Evolutionary conservation across 2,888 invertebrate species (phyloP), one percentile per base, ranked within the genome.

Genomic region (Leptinotarsa tumamoca): DNA sequence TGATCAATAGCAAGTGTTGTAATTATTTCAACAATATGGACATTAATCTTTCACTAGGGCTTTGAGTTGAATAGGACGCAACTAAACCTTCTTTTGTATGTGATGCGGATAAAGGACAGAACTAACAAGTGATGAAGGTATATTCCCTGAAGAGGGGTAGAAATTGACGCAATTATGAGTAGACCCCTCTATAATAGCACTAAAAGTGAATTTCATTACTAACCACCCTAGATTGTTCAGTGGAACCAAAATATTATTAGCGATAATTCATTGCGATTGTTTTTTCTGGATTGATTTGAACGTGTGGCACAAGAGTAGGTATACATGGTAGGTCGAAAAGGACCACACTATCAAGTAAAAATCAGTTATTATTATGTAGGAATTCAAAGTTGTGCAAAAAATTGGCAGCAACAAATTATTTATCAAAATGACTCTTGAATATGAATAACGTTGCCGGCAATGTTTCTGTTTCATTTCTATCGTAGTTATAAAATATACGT

Each of bases 91-190:
- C 80, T 78, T 81, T 80, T 82, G 79, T 80, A 69, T 78, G 78
- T 73, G 77, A 73, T 74, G 71, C 70, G 73, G 73, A 77, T 80
- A 80, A 81, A 81, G 79, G 78, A 81, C 77, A 76, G 68, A 75
- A 74, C 80, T 81, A 81, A 82, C 80, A 83, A 80, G 81, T 81
- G 83, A 80, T 80, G 81, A 82, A 79, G 80, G 75, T 79, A 69
- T 76, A 79, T 78, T 81, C 78, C 81, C 80, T 74, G 73, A 80
- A 77, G 81, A 80, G 82, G 80, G 80, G 82, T 79, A 71, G 72
- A 78, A 82, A 83, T 82, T 82, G 83, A 82, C 80, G 81, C 80
- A 81, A 82, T 82, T 82, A 82, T 79, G 80, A 75, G 75, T 76
- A 78, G 58, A 72, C 80, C 82, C 81, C 80, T 76, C 76, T 67